phyloP scores from a whole-genome alignment of 2,797 vertebrate genomes.

The Danio choprae region DNA sequence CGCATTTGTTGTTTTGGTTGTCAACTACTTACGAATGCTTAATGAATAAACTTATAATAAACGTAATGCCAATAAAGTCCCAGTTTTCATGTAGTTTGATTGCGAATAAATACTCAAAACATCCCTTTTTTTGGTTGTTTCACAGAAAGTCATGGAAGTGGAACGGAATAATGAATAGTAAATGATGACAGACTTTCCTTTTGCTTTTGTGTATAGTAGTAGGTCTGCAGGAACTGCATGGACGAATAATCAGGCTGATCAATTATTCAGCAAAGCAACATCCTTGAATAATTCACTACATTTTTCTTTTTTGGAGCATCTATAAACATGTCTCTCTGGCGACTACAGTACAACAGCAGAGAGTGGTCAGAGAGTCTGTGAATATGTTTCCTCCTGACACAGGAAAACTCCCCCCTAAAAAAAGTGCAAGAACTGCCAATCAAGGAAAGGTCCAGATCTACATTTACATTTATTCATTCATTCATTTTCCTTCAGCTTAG shows the following conservation, averaged over 20 bases:
- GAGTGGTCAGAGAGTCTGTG: background rate
- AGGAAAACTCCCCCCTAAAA: no score
- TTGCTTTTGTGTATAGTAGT: background rate
- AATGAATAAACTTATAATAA: no score
- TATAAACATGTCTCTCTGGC: constrained; percentile 11
- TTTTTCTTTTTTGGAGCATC: constrained; percentile 47
- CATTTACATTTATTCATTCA: background rate
- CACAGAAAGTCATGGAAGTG: background rate
- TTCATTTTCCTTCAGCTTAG: no score
- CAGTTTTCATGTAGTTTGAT: no score
- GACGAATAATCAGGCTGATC: constrained; percentile 65
- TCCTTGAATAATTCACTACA: constrained; percentile 75
- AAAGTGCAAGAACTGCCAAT: constrained; percentile 54
- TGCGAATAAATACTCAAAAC: background rate
- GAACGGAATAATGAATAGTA: background rate
- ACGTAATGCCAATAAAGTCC: no score
- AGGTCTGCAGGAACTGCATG: background rate
- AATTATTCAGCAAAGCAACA: constrained; percentile 72
- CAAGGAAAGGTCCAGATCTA: background rate
- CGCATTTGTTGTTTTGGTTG: no score
- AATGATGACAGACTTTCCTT: background rate
- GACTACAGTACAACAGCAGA: constrained; percentile 1
- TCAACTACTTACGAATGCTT: no score
- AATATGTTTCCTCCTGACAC: constrained; percentile 9
- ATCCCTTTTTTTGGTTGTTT: background rate